These are phyloP conservation scores for Neodiprion virginianus DNA, from an alignment of 1,140 invertebrate genomes.

Conservation along the genomic window DNA sequence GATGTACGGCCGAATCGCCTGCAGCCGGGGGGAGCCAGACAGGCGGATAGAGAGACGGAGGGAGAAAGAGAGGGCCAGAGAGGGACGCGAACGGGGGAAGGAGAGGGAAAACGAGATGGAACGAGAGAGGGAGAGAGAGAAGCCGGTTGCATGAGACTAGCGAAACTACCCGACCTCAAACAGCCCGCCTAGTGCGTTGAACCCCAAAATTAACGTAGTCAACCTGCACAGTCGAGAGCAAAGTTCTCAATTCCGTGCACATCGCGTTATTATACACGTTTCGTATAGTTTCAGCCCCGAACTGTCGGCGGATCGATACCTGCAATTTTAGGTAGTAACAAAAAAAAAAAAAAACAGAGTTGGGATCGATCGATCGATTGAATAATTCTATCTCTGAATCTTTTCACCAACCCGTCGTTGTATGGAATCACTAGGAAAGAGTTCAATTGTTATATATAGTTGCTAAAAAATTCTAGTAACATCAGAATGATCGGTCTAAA, in stretches of 20 bases:
- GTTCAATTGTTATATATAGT: too few species aligned
- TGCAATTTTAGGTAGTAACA: too few species aligned
- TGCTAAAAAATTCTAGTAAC: too few species aligned
- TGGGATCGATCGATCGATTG: too few species aligned
- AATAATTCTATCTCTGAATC: too few species aligned
- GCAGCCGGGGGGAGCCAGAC: constrained; percentile 37
- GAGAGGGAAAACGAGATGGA: constrained; percentile 19
- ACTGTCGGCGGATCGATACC: too few species aligned
- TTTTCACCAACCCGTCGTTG: too few species aligned
- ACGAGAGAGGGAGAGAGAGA: constrained; percentile 26
- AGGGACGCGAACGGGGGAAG: neutral
- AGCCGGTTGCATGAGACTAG: constrained; percentile 40
- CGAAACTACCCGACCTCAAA: constrained; percentile 31
- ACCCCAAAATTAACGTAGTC: constrained; percentile 47
- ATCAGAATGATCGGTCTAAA: too few species aligned
- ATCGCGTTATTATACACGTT: neutral
- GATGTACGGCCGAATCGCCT: constrained; percentile 21
- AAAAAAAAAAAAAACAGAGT: too few species aligned
- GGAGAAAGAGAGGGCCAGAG: constrained; percentile 27
- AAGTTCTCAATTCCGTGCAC: neutral
- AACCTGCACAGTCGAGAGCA: neutral
- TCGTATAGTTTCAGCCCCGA: too few species aligned
- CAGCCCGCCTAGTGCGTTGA: constrained; percentile 38
- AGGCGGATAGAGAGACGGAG: constrained; percentile 16
- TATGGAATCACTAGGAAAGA: too few species aligned